Evolutionary conservation across 2,888 invertebrate species (phyloP), one percentile per base, ranked within the genome.

Genomic region (Euplagia quadripunctaria): DNA sequence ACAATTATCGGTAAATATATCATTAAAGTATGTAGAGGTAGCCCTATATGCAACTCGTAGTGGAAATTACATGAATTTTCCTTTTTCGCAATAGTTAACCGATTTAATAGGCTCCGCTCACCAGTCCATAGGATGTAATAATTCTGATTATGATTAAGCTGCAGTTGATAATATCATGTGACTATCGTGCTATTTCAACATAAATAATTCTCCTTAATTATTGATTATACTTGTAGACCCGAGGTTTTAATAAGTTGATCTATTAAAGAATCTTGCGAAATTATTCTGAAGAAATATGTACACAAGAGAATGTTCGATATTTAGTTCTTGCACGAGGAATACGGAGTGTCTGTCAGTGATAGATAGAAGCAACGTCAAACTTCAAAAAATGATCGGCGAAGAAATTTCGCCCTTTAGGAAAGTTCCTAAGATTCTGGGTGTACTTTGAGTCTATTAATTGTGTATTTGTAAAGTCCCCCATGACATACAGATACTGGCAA

Each of bases 11-110:
- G 31, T 20, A 42, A 58, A 51, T 52, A 51, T 58, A 16, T 41
- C 12, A 52, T 41, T 51, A 5, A 70, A 70, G n/a, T 14, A 52
- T 5, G 20, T 41, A 52, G 64, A 5, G 52, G 4, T 70, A 85
- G 64, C 84, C 84, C 85, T 85, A 75, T 64, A 43, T 14, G 55
- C 14, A 71, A 72, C 77, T 74, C 67, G 78, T 75, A 72, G 80
- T 87, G 87, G 86, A 85, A 85, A 87, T 88, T 87, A 87, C 84
- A 86, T 85, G 85, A 85, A 86, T 86, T 88, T 87, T 88, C 86
- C 88, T 88, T 87, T 88, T 88, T 88, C 87, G 88, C 85, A 88
- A 88, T 83, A 76, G 68, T 79, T 78, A 64, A 75, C 75, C 77
- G 74, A 80, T 70, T 80, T 86, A 85, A 85, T 85, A 80, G 79